Conservation (phyloP, 2,888 invertebrate genomes). For the Chaitophorus viminalis region DNA sequence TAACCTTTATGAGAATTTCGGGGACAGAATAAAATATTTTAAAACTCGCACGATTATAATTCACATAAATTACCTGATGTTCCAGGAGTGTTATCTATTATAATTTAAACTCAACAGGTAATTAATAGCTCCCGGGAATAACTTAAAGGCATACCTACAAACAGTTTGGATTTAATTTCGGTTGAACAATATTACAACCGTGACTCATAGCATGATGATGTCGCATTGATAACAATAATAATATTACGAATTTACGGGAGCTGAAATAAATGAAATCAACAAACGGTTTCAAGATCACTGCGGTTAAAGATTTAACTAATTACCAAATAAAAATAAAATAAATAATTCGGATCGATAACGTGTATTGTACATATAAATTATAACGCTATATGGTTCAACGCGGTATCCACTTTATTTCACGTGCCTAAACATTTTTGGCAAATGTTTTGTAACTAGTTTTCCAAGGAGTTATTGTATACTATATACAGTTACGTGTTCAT, state of each 20-base stretch:
- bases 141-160: neutral
- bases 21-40: neutral
- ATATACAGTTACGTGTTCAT: neutral
- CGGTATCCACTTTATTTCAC: too few relatives aligned
- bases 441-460: neutral
- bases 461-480: neutral
- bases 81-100: slow-evolving; percentile 7
- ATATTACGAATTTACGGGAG: neutral
- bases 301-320: too few relatives aligned
- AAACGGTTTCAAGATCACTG: neutral
- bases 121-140: neutral
- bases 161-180: neutral
- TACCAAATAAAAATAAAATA: too few relatives aligned
- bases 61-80: neutral
- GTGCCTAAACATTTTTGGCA: neutral
- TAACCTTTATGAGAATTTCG: slow-evolving; percentile 1
- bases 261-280: neutral
- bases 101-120: neutral
- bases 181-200: neutral
- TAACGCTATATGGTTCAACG: too few relatives aligned
- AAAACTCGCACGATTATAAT: neutral
- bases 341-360: too few relatives aligned
- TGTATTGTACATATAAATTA: too few relatives aligned
- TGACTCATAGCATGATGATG: neutral
- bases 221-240: neutral